Evolutionary conservation across 2,888 invertebrate species (phyloP).

Genomic region (Drosophila recens): DNA sequence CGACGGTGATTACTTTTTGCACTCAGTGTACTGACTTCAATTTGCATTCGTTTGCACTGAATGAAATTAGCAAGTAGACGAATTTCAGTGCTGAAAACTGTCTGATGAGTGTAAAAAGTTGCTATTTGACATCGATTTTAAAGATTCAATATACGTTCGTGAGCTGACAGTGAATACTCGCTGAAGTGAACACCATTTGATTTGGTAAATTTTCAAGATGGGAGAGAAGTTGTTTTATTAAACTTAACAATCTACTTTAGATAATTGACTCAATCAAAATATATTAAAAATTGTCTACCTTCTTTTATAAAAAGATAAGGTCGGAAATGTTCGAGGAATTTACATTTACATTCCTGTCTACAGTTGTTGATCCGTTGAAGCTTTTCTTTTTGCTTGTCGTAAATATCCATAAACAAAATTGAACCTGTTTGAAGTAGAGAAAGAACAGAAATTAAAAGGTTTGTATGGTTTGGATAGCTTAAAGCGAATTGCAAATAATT

Average conservation of each 20-base stretch:
- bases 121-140: not conserved
- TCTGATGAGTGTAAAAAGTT: not conserved
- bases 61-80: not conserved
- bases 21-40: not conserved
- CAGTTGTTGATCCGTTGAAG: not conserved
- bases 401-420: not conserved
- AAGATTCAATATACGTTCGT: not conserved
- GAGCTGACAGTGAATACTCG: not conserved
- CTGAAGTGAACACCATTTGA: not conserved
- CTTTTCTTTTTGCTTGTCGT: constrained; percentile 1
- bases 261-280: constrained; percentile 1
- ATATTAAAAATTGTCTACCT: too few species aligned
- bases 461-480: not conserved
- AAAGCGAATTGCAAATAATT: constrained; percentile 12
- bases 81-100: not conserved
- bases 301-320: too few species aligned
- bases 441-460: not conserved
- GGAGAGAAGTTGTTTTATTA: too few species aligned
- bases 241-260: too few species aligned
- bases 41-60: constrained; percentile 3
- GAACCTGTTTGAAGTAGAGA: not conserved
- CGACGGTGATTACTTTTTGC: constrained; percentile 1
- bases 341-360: too few species aligned
- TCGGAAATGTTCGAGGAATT: too few species aligned
- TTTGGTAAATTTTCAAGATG: too few species aligned